These are phyloP conservation scores for Sebastes flavidus DNA, from an alignment of 2,797 vertebrate species.

Conservation along the genomic window DNA sequence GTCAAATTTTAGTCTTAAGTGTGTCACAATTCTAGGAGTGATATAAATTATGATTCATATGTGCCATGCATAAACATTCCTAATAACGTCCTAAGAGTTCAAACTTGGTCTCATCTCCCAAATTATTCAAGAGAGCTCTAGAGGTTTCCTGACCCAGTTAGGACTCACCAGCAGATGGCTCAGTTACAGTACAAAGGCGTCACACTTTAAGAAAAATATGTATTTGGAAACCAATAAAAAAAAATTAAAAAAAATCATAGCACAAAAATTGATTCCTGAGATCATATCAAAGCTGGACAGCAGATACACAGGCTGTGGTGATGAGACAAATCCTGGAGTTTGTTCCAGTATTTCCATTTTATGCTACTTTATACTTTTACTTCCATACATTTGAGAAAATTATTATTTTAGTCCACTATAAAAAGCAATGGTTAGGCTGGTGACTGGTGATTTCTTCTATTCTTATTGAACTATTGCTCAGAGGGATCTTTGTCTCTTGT, in stretches of 20 bases:
- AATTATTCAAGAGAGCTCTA: not conserved
- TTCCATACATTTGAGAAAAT: not conserved
- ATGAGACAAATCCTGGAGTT: not conserved
- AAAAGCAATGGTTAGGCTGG: not conserved
- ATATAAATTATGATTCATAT: not conserved
- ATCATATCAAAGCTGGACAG: not conserved
- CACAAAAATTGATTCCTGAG: rapidly evolving
- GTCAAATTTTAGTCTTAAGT: not conserved
- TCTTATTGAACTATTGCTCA: not conserved
- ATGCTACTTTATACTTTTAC: not conserved
- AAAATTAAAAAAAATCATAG: too few species aligned
- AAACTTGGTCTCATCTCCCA: not conserved
- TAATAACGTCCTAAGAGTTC: not conserved
- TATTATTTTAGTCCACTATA: not conserved
- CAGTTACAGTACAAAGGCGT: not conserved
- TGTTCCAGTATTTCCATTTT: not conserved
- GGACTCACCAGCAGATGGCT: not conserved
- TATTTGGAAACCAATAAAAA: not conserved
- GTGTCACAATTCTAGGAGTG: not conserved
- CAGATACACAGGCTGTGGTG: not conserved
- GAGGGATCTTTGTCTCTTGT: not conserved
- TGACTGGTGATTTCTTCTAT: not conserved
- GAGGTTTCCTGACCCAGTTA: not conserved
- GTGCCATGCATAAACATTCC: not conserved
- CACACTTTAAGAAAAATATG: not conserved